Evolutionary conservation across 2,888 invertebrate species (phyloP).

Genomic region (Tineola bisselliella): DNA sequence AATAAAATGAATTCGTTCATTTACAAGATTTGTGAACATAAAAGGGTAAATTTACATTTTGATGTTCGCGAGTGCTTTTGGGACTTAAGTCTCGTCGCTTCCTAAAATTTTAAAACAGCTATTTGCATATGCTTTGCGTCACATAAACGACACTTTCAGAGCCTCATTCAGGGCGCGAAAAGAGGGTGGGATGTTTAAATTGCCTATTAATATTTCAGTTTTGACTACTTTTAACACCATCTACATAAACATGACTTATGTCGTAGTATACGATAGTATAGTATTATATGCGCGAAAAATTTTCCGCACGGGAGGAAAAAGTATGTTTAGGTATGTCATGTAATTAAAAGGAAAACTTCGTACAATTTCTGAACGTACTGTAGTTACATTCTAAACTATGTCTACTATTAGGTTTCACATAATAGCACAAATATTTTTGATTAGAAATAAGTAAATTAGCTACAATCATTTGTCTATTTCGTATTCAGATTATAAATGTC

Average conservation of each 20-base stretch:
- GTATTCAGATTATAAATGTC: background rate
- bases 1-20: constrained; percentile 64
- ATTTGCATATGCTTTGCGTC: constrained; percentile 68
- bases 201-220: constrained; percentile 19
- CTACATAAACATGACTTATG: background rate
- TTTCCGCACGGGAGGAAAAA: too few species aligned
- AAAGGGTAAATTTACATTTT: constrained; percentile 68
- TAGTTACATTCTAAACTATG: too few species aligned
- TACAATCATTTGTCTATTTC: background rate
- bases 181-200: constrained; percentile 1
- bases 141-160: constrained; percentile 66
- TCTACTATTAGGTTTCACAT: too few species aligned
- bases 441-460: background rate
- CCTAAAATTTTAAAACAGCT: constrained; percentile 67
- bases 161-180: constrained; percentile 39
- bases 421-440: too few species aligned
- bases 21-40: constrained; percentile 67
- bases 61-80: constrained; percentile 63
- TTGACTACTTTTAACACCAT: background rate
- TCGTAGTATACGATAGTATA: too few species aligned
- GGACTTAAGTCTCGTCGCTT: constrained; percentile 61
- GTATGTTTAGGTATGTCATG: too few species aligned
- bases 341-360: too few species aligned
- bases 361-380: background rate
- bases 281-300: too few species aligned